phyloP scores from a whole-genome alignment of 2,113 vertebrate genomes.

The Corvus cornix region DNA sequence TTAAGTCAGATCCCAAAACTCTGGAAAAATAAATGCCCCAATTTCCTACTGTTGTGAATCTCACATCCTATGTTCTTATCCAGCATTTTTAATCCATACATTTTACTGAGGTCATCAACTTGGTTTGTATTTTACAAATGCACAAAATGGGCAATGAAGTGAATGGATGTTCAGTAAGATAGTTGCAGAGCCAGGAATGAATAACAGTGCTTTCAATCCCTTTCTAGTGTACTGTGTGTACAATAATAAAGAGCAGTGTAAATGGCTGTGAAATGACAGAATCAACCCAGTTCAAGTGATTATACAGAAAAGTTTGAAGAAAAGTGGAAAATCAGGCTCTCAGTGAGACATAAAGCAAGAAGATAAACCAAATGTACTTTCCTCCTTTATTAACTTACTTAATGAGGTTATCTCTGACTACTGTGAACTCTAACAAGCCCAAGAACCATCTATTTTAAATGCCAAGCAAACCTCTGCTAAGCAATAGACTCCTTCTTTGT shows the following conservation, averaged over 20 bases:
- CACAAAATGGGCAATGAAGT: background rate
- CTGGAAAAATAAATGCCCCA: background rate
- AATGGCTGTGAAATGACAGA: background rate
- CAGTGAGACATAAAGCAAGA: background rate
- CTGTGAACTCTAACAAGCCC: constrained; percentile 30
- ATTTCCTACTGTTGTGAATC: background rate
- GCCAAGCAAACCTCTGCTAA: background rate
- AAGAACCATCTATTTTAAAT: constrained; percentile 30
- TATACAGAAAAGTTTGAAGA: background rate
- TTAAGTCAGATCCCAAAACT: background rate
- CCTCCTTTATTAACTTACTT: constrained; percentile 22
- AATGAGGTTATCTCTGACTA: constrained; percentile 25
- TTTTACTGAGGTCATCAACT: background rate
- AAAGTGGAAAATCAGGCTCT: constrained; percentile 7
- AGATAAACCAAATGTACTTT: constrained; percentile 26
- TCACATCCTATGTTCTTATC: background rate
- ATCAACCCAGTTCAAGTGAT: background rate
- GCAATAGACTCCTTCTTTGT: background rate
- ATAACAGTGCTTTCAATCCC: background rate
- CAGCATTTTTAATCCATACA: background rate
- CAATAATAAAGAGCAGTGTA: background rate
- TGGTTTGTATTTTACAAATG: background rate
- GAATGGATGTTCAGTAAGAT: background rate
- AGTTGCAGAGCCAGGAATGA: background rate
- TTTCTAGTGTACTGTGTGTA: background rate